phyloP scores from a whole-genome alignment of 1,140 invertebrate species.

The Rhysida immarginata region DNA sequence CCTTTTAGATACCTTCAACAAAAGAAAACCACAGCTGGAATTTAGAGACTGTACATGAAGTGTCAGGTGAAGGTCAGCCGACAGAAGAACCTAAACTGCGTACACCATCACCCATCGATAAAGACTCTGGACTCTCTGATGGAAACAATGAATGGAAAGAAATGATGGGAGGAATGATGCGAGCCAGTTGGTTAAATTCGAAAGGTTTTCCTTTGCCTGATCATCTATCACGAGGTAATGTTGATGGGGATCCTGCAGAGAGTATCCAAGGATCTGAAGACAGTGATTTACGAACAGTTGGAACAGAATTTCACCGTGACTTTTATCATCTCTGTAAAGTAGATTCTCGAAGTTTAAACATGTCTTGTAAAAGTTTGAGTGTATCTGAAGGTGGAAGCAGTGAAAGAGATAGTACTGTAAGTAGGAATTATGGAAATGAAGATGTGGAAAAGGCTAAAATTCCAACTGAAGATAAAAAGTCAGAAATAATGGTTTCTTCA shows the following conservation, averaged over 20 bases:
- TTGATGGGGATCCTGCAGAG: not conserved
- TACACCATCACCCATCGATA: too few relatives aligned
- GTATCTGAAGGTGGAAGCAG: not conserved
- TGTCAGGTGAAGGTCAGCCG: too few relatives aligned
- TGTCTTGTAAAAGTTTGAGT: slow-evolving; percentile 51
- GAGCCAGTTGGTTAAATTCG: not conserved
- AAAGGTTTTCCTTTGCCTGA: not conserved
- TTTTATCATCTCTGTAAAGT: slow-evolving; percentile 60
- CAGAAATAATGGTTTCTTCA: not conserved
- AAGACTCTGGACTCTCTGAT: too few relatives aligned
- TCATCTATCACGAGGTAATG: not conserved
- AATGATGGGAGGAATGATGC: not conserved
- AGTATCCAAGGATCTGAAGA: not conserved
- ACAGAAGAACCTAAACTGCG: too few relatives aligned
- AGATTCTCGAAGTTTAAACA: slow-evolving; percentile 27
- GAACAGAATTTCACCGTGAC: slow-evolving; percentile 59
- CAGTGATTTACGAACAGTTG: slow-evolving; percentile 24
- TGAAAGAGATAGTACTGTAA: not conserved
- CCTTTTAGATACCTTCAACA: too few relatives aligned
- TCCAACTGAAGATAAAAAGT: not conserved
- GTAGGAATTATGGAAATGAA: not conserved
- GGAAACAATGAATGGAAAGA: too few relatives aligned
- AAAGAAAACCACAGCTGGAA: too few relatives aligned
- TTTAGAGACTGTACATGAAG: too few relatives aligned
- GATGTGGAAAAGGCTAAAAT: not conserved